Base-by-base conservation (phyloP, 2,888 invertebrate genomes). In the Ophonus ardosiacus region DNA sequence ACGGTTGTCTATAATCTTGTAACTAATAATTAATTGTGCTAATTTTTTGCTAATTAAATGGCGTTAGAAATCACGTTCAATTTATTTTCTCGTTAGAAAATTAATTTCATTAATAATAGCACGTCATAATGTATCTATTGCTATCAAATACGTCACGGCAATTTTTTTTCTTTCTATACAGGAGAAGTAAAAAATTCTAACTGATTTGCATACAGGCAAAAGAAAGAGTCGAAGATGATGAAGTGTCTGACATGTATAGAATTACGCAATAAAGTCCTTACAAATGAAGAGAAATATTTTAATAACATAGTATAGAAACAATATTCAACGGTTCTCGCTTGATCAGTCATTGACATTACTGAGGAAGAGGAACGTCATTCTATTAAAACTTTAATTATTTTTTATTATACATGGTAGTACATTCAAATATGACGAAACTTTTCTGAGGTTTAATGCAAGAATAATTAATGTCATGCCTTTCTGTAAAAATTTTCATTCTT, bases 311-410 rank as follows among this genome's bases (percentile, higher is more conserved):
- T 43, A 21, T 15, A 51, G 24, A n/a, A 78, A 57, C 65, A 65
- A 81, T 81, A 65, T 81, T 43, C 21, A 81, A 81, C 81, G 81
- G 81, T 51, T 40, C 81, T 63, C 21, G 40, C 81, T 81, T 81
- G 63, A 81, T 65, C 81, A 63, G 65, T 65, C 81, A 81, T 81
- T 81, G 63, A 81, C 63, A 81, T 81, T 56, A 78, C 78, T 31
- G 2, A 68, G 68, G 13, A 5, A 5, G 10, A 13, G 31, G 31
- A 31, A 31, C 31, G 7, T 10, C n/a, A n/a, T n/a, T n/a, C 1
- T 51, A 51, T 51, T 2, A 6, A 51, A 10, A 6, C 0, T 13
- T 51, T 51, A 51, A 51, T 51, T 51, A 51, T 10, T 13, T 51
- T 51, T 51, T 51, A 31, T 5, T 31, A 31, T 31, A 31, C 2